A percentile compares a stretch with the other conserved stretches of the same genome.
These are phyloP conservation scores for Thalassarche chlororhynchos DNA, from an alignment of 2,113 vertebrate species.

Conservation along the genomic window DNA sequence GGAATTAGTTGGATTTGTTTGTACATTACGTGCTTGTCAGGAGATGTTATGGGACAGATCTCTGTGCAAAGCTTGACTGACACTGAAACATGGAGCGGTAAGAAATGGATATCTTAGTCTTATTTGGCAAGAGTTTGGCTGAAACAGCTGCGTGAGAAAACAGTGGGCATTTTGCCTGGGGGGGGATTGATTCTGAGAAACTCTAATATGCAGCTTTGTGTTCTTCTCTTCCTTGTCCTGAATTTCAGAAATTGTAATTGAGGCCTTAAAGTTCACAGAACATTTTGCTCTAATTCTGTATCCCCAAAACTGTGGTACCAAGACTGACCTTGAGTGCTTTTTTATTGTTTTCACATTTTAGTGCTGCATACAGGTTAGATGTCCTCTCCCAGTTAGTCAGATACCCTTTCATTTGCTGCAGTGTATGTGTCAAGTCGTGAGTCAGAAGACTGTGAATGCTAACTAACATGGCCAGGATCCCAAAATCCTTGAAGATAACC, in stretches of 20 bases:
- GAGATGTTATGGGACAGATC: background rate
- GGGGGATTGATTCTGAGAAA: background rate
- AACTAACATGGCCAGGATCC: constrained; percentile 10
- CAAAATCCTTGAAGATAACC: constrained; percentile 32
- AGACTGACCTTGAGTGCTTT: background rate
- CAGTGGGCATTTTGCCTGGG: background rate
- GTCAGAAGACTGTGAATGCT: constrained; percentile 3
- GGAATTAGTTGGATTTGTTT: background rate
- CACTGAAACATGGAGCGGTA: background rate
- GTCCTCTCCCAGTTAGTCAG: background rate
- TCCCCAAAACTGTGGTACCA: background rate
- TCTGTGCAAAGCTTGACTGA: background rate
- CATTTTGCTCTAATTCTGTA: background rate
- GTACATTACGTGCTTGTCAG: background rate
- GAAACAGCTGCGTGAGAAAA: background rate
- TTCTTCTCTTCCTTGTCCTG: background rate
- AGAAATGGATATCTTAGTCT: background rate
- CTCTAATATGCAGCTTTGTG: background rate
- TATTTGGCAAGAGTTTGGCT: background rate
- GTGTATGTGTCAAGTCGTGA: background rate
- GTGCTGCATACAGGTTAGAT: background rate
- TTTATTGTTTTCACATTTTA: background rate
- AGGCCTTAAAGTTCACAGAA: background rate
- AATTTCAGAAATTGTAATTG: background rate
- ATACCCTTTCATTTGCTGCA: background rate